These are phyloP conservation scores for Drosophila pseudoobscura DNA, from an alignment of 1,140 invertebrate species.

Conservation along the genomic window DNA sequence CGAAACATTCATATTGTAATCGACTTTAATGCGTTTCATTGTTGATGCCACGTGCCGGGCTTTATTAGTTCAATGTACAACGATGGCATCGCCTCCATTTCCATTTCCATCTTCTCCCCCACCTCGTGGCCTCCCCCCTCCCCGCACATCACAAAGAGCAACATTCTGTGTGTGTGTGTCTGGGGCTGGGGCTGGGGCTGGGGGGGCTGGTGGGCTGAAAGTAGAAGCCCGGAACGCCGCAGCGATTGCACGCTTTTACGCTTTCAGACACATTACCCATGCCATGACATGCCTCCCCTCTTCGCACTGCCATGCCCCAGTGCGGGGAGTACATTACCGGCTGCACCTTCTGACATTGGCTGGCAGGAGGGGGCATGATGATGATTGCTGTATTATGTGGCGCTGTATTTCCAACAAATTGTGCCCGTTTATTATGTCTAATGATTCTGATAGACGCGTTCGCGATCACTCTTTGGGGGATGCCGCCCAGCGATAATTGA, in stretches of 20 bases:
- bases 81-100: conserved; percentile 63
- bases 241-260: conserved; percentile 83
- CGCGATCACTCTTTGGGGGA: neutral
- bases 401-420: conserved; percentile 74
- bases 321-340: conserved; percentile 27
- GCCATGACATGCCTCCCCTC: neutral
- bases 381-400: conserved; percentile 75
- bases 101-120: conserved; percentile 29
- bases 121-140: conserved; percentile 13
- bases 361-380: conserved; percentile 15
- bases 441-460: conserved; percentile 48
- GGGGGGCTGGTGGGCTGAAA: neutral
- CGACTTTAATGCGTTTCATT: conserved; percentile 84
- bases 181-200: neutral
- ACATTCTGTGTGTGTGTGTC: conserved; percentile 22
- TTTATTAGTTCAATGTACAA: conserved; percentile 83
- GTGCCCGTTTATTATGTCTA: conserved; percentile 66
- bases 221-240: conserved; percentile 55
- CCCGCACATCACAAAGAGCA: conserved; percentile 45
- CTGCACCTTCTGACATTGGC: conserved; percentile 54
- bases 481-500: conserved; percentile 41
- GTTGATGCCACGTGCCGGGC: conserved; percentile 83
- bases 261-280: conserved; percentile 82
- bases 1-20: conserved; percentile 81
- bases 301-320: no score